These are phyloP conservation scores for Clytia hemisphaerica DNA, from an alignment of 30 jellyfish, hydroid and myxozoan species.

Conservation along the genomic window DNA sequence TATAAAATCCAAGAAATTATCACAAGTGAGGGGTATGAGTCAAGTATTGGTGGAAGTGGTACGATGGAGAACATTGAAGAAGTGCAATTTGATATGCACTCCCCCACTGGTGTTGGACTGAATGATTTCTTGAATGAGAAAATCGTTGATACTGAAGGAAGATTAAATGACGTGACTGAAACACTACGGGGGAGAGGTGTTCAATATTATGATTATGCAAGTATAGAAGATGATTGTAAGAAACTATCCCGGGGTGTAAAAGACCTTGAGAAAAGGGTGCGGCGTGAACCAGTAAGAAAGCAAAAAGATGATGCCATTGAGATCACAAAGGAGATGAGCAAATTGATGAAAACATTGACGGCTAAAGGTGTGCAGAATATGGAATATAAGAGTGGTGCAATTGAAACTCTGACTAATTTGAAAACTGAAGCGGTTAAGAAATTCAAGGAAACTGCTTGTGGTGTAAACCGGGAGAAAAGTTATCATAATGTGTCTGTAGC, in stretches of 20 bases:
- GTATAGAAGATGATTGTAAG: background rate
- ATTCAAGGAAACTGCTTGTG: background rate
- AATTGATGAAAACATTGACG: background rate
- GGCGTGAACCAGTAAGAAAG: background rate
- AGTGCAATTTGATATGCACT: background rate
- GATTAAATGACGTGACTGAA: background rate
- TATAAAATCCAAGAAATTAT: constrained; percentile 17
- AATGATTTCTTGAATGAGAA: background rate
- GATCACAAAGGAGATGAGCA: background rate
- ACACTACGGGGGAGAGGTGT: background rate
- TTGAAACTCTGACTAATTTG: background rate
- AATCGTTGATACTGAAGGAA: background rate
- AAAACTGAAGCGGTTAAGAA: constrained; percentile 4
- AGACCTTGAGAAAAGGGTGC: background rate
- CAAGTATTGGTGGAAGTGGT: constrained; percentile 6
- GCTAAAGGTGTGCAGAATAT: constrained; percentile 12
- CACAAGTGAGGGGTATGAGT: background rate
- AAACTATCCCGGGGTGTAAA: background rate
- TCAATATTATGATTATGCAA: background rate
- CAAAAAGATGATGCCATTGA: background rate
- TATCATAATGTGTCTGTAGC: background rate
- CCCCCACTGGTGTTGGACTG: background rate
- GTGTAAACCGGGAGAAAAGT: background rate
- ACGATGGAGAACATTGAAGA: background rate
- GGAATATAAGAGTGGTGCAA: background rate